Evolutionary conservation across 2,113 vertebrate genomes (phyloP).

Genomic region (Leptobrachium leishanense): DNA sequence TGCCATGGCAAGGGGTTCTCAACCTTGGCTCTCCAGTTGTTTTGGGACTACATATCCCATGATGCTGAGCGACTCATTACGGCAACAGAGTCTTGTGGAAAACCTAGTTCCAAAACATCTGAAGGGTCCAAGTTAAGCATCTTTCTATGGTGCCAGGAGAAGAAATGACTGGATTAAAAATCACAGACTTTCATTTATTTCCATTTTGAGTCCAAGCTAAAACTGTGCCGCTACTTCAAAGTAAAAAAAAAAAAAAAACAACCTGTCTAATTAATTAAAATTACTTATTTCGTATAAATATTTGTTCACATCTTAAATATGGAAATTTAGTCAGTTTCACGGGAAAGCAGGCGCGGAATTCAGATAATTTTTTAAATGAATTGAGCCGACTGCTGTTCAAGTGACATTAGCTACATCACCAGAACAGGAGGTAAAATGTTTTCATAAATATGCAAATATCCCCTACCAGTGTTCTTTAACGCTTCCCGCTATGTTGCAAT

Average conservation of each 20-base stretch:
- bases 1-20: too few species aligned
- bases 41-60: too few species aligned
- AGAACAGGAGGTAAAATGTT: constrained; percentile 57
- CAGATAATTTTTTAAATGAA: constrained; percentile 37
- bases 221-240: background rate
- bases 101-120: too few species aligned
- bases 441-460: constrained; percentile 54
- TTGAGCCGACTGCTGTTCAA: constrained; percentile 38
- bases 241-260: background rate
- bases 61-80: too few species aligned
- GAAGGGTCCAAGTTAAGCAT: too few species aligned
- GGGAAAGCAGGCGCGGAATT: constrained; percentile 34
- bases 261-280: constrained; percentile 14
- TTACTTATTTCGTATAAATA: constrained; percentile 16
- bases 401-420: constrained; percentile 49
- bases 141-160: too few species aligned
- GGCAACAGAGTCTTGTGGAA: too few species aligned
- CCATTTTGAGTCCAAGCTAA: background rate
- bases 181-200: too few species aligned
- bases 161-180: too few species aligned
- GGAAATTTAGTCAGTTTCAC: constrained; percentile 22
- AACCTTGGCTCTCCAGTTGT: too few species aligned
- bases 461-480: constrained; percentile 27
- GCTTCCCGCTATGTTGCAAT: constrained; percentile 31
- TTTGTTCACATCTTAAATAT: constrained; percentile 17